These are phyloP conservation scores for Brienomyrus brachyistius DNA, from an alignment of 2,113 vertebrate species.

Conservation along the genomic window DNA sequence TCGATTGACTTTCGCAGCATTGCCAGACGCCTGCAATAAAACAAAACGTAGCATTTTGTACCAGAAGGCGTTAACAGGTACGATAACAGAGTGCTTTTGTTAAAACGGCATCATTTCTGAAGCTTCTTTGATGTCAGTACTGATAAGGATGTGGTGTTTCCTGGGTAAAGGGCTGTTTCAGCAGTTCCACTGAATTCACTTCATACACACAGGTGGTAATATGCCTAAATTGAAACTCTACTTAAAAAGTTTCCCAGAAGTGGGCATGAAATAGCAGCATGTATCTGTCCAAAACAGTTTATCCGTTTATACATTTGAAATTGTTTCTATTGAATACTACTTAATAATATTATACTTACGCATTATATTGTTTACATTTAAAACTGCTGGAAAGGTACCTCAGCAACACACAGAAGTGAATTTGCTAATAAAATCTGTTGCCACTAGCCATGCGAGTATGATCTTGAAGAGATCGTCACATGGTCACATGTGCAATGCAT, in stretches of 20 bases:
- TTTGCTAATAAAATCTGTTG: background rate
- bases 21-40: background rate
- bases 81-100: background rate
- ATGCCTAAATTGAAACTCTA: background rate
- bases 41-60: background rate
- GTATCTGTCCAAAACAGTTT: background rate
- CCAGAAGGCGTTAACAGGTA: background rate
- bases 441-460: background rate
- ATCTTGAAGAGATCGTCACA: background rate
- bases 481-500: background rate
- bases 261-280: background rate
- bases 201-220: background rate
- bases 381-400: background rate
- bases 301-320: background rate
- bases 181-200: background rate
- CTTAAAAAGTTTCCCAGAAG: background rate
- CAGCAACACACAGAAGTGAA: background rate
- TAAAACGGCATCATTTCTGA: background rate
- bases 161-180: background rate
- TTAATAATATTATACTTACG: background rate
- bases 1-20: background rate
- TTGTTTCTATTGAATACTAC: background rate
- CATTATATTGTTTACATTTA: background rate
- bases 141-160: constrained; percentile 1
- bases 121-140: background rate